Conservation (phyloP, 2,888 invertebrate genomes). For the Drosophila bunnanda region DNA sequence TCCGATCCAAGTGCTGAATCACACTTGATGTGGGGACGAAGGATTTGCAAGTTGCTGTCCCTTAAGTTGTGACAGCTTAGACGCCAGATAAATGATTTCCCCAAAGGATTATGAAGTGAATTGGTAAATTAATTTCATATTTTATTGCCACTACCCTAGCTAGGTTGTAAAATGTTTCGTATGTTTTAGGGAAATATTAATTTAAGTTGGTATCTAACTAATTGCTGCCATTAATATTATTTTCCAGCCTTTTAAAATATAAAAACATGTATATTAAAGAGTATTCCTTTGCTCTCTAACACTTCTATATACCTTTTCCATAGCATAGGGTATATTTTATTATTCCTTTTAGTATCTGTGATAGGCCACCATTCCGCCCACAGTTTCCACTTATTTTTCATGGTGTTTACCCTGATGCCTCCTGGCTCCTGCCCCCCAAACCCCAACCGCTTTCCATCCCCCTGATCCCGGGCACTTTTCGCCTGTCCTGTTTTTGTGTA, state of each 20-base stretch:
- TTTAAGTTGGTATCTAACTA: not conserved
- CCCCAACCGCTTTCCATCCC: not conserved
- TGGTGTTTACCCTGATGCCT: conserved; percentile 46
- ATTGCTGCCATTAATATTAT: not conserved
- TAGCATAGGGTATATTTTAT: conserved; percentile 30
- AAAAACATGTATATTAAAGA: not conserved
- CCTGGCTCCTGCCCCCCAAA: conserved; percentile 18
- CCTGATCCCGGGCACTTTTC: conserved; percentile 13
- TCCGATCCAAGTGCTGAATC: conserved; percentile 38
- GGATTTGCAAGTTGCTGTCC: conserved; percentile 3
- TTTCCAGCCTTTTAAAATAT: not conserved
- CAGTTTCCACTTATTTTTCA: conserved; percentile 37
- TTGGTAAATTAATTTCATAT: conserved; percentile 10
- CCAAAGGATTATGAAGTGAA: not conserved
- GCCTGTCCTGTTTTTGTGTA: conserved; percentile 40
- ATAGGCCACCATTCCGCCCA: conserved; percentile 14
- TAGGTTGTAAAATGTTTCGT: not conserved
- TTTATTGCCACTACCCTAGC: not conserved
- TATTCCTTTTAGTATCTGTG: conserved; percentile 36
- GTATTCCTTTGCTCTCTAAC: not conserved
- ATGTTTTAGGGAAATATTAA: not conserved
- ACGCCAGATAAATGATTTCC: conserved; percentile 3
- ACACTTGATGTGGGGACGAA: conserved; percentile 23
- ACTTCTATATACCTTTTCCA: not conserved
- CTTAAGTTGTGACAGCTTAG: conserved; percentile 2